phyloP scores from a whole-genome alignment of 2,113 vertebrate genomes.

The Lampris incognitus region DNA sequence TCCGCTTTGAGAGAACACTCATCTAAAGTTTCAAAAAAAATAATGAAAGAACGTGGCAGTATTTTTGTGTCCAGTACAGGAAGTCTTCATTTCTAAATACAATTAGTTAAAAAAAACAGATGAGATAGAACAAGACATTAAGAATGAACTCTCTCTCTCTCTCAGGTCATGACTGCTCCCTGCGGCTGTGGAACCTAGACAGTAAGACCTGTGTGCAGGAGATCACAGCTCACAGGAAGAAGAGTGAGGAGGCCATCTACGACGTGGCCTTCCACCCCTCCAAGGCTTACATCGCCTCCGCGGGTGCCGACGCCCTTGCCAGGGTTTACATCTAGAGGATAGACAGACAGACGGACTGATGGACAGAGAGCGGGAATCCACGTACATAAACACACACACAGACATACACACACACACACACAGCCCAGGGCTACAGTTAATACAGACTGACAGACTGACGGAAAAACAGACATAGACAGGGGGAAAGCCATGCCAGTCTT shows the following conservation, averaged over 20 bases:
- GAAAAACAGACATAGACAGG: not conserved
- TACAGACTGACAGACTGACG: not conserved
- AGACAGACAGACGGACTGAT: not conserved
- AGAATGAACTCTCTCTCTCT: not conserved
- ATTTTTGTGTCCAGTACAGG: too few relatives aligned
- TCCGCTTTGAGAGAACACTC: too few relatives aligned
- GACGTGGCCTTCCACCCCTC: constrained; percentile 99
- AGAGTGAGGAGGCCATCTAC: constrained; percentile 98
- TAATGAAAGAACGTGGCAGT: too few relatives aligned
- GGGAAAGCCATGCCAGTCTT: constrained; percentile 22
- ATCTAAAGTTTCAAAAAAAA: too few relatives aligned
- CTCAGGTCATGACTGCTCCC: constrained; percentile 97
- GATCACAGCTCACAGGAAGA: constrained; percentile 99
- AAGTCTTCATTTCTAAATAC: too few relatives aligned
- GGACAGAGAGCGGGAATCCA: not conserved
- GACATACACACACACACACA: not conserved
- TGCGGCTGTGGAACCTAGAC: constrained; percentile 99
- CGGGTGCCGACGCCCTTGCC: constrained; percentile 97
- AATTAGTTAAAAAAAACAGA: too few relatives aligned
- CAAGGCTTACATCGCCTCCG: constrained; percentile 98
- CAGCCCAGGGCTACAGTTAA: not conserved
- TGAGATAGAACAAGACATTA: too few relatives aligned
- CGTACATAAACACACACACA: constrained; percentile 5
- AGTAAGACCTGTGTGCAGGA: constrained; percentile 99
- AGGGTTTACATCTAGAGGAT: constrained; percentile 93